Base-by-base conservation (phyloP, 2,113 vertebrate genomes). In the Etheostoma spectabile region DNA sequence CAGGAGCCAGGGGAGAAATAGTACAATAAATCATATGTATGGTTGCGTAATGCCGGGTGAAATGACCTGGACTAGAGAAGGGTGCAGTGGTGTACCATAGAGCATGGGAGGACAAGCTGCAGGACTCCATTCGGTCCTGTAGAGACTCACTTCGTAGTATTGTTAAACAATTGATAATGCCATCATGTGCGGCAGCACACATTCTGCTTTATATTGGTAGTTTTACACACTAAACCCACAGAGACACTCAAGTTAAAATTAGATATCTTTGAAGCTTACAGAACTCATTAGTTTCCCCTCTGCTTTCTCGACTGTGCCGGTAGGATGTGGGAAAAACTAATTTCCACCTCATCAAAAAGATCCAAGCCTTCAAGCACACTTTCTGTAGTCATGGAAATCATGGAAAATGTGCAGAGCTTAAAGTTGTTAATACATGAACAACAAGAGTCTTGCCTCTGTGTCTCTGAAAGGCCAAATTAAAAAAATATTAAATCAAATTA, bases 21-120 rank as follows among this genome's bases (percentile, higher is more conserved):
- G n/a, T 60, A 75, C 52, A 3, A 1, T n/a, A 67, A 83, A 70
- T 70, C 51, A 76, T 79, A 81, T 82, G 68, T 72, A 85, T 80
- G 81, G 68, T 48, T 85, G 84, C 16, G 2, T 79, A 78, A 62
- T 45, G 48, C 12, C 61, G 63, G 27, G 72, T 80, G 80, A 89
- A 82, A 73, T 83, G 80, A 88, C 78, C 67, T 77, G 61, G 21
- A 64, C 56, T 35, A 77, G 57, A 56, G 11, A 24, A 24, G 56
- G 45, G n/a, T 79, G 53, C 45, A 48, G 71, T 56, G 52, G 66
- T 65, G 38, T 70, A 27, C 38, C 22, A 5, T 63, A 65, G 70
- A 79, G 65, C 35, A 45, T 73, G 19, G 7, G 62, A 84, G 65
- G 75, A 80, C 52, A 62, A 74, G 55, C 73, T 42, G 51, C 15